Conservation (phyloP, 2,113 vertebrate species). For the Dermatemys mawii region DNA sequence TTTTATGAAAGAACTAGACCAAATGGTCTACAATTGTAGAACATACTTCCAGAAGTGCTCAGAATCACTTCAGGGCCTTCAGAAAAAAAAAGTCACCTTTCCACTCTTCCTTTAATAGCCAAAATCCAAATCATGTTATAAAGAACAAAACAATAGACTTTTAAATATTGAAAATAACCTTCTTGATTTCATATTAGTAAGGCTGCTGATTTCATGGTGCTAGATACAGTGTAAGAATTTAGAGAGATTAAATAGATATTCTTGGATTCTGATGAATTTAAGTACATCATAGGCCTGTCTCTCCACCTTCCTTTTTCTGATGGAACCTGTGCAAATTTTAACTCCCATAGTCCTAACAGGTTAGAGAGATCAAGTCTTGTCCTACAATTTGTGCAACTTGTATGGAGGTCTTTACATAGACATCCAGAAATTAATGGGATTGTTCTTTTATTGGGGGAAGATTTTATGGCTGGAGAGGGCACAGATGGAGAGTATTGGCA, state of each 20-base stretch:
- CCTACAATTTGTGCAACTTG: not conserved
- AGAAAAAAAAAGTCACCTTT: conserved; percentile 26
- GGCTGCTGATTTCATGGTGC: fast-evolving
- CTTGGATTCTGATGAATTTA: not conserved
- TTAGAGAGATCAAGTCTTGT: too few species aligned
- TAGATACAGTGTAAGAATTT: not conserved
- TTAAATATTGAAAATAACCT: not conserved
- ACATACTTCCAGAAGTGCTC: conserved; percentile 27
- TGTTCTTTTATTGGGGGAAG: not conserved
- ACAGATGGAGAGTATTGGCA: not conserved
- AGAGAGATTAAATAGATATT: not conserved
- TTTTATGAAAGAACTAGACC: conserved; percentile 7
- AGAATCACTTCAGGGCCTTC: conserved; percentile 16
- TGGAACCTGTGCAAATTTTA: not conserved
- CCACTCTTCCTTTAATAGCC: not conserved
- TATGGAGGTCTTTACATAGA: not conserved
- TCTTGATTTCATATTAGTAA: not conserved
- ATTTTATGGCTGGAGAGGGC: not conserved
- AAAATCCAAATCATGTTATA: not conserved
- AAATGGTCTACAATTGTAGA: conserved; percentile 24
- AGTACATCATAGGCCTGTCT: fast-evolving
- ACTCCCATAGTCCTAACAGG: not conserved
- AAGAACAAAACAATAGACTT: not conserved
- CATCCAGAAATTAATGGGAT: not conserved
- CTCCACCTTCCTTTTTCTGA: not conserved